phyloP scores from a whole-genome alignment of 1,140 invertebrate species.

The Lordiphosa mommai region DNA sequence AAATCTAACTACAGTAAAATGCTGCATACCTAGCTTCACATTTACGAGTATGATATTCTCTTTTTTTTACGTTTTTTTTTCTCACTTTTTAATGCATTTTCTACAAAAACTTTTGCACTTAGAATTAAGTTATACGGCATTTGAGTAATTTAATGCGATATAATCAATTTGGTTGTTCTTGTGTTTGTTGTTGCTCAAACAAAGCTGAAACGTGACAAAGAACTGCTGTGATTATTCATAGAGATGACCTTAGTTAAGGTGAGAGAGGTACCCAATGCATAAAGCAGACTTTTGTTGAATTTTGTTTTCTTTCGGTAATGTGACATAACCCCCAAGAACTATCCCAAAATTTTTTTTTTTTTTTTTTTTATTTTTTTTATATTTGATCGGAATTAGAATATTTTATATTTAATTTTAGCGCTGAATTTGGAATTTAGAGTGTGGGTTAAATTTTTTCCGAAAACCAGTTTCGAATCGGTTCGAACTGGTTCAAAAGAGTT shows the following conservation, averaged over 20 bases:
- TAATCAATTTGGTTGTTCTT: conserved; percentile 42
- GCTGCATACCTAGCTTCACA: conserved; percentile 55
- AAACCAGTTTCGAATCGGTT: no score
- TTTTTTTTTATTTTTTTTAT: no score
- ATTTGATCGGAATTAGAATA: no score
- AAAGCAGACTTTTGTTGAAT: conserved; percentile 30
- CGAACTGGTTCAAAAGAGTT: no score
- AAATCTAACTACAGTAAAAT: conserved; percentile 75
- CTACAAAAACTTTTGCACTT: conserved; percentile 63
- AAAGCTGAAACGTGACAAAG: conserved; percentile 36
- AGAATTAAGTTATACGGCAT: conserved; percentile 51
- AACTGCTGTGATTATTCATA: conserved; percentile 8
- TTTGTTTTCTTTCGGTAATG: not conserved
- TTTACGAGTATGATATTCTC: conserved; percentile 63
- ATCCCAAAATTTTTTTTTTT: no score
- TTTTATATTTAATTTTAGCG: no score
- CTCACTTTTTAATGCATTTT: conserved; percentile 47
- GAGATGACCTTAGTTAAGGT: not conserved
- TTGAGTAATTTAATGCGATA: conserved; percentile 60
- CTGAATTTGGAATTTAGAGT: no score
- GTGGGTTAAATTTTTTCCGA: no score
- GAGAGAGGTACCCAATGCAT: conserved; percentile 9
- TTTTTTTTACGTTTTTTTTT: conserved; percentile 45
- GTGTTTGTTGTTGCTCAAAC: conserved; percentile 29
- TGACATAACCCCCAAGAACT: no score